These are phyloP conservation scores for Ageneiosus marmoratus DNA, from an alignment of 2,113 vertebrate species.

Conservation along the genomic window DNA sequence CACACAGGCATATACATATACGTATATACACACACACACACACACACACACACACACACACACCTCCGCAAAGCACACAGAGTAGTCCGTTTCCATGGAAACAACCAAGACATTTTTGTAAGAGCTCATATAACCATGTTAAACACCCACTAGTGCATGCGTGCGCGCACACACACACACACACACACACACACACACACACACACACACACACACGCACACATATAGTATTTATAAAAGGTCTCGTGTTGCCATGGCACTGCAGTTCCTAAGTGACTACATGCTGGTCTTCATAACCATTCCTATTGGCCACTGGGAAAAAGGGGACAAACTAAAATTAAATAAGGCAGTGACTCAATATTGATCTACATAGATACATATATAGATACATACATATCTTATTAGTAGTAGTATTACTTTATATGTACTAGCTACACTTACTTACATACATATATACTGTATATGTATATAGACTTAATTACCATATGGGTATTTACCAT, in stretches of 20 bases:
- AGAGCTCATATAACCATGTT: slow-evolving; percentile 58
- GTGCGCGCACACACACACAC: too few species aligned
- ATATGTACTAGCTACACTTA: too few species aligned
- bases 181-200: too few species aligned
- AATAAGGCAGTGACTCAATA: background rate
- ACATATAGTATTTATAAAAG: slow-evolving; percentile 36
- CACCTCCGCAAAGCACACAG: slow-evolving; percentile 56
- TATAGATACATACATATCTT: too few species aligned
- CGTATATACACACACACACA: slow-evolving; percentile 14
- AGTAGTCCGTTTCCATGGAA: slow-evolving; percentile 68
- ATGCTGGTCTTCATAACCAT: background rate
- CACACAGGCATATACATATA: background rate
- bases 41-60: slow-evolving; percentile 40
- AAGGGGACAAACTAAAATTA: too few species aligned
- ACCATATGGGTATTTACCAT: too few species aligned
- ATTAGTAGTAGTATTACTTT: too few species aligned
- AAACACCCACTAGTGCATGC: too few species aligned
- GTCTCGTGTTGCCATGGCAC: slow-evolving; percentile 68
- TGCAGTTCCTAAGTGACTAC: slow-evolving; percentile 37
- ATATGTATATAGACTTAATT: too few species aligned
- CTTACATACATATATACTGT: too few species aligned
- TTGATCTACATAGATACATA: background rate
- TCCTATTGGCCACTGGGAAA: background rate
- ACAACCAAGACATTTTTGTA: slow-evolving; percentile 63
- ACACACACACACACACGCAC: too few species aligned